These are phyloP conservation scores for Hiodon alosoides DNA, from an alignment of 2,113 vertebrate genomes.

Conservation along the genomic window DNA sequence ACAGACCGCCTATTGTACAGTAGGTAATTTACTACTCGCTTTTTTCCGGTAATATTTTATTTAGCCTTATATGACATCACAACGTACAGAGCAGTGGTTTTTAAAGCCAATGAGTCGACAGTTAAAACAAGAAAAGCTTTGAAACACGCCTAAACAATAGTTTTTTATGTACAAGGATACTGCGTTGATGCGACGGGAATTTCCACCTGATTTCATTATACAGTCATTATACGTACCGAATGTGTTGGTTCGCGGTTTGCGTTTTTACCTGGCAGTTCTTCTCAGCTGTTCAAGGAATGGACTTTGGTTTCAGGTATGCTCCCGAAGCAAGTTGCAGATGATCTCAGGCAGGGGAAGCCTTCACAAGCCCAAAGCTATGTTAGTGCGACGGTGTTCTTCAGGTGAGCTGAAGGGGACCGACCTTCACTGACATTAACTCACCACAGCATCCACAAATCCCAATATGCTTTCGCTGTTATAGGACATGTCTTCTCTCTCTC, in stretches of 20 bases:
- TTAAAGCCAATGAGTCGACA: background rate
- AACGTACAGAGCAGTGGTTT: background rate
- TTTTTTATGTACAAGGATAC: no score
- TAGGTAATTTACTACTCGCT: slow-evolving; percentile 45
- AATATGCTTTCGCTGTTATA: no score
- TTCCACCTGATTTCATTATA: background rate
- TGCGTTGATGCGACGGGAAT: no score
- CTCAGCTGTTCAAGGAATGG: no score
- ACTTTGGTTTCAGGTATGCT: slow-evolving; percentile 65
- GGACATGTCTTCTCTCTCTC: background rate
- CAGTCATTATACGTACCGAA: no score
- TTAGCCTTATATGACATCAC: no score
- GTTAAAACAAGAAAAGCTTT: no score
- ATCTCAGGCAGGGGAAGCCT: slow-evolving; percentile 70
- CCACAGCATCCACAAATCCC: background rate
- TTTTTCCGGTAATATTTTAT: no score
- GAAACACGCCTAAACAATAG: no score
- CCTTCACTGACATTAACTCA: background rate
- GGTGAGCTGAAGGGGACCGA: slow-evolving; percentile 49
- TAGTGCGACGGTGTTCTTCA: slow-evolving; percentile 78
- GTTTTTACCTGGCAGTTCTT: background rate
- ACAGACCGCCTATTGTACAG: slow-evolving; percentile 73
- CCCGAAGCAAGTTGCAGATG: slow-evolving; percentile 72
- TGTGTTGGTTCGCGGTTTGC: no score
- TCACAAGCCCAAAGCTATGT: slow-evolving; percentile 71